Conservation (phyloP, 2,113 vertebrate species). For the Melozone crissalis region DNA sequence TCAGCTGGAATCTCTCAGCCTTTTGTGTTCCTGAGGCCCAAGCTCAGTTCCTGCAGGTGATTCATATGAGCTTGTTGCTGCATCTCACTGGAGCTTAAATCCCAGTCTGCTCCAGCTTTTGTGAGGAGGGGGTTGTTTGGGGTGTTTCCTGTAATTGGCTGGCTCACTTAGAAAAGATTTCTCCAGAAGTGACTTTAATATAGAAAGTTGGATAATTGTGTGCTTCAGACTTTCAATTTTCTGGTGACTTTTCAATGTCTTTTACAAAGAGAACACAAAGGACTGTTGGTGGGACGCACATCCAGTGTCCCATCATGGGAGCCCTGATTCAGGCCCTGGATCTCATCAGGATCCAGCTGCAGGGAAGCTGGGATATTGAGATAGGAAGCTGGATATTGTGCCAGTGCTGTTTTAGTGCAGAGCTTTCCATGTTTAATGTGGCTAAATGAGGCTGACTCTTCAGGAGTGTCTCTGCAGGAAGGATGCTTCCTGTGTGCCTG, state of each 20-base stretch:
- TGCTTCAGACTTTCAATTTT: not conserved
- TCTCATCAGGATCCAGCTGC: not conserved
- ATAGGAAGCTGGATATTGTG: not conserved
- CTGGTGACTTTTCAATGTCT: not conserved
- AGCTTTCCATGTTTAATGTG: not conserved
- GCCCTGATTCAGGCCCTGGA: not conserved
- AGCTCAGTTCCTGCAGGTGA: not conserved
- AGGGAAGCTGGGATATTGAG: not conserved
- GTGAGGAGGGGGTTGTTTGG: not conserved
- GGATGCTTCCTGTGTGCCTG: not conserved
- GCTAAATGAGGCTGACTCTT: not conserved
- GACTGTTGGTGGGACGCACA: not conserved
- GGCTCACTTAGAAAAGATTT: not conserved
- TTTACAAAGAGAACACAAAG: not conserved
- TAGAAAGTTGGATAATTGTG: not conserved
- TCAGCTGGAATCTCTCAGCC: not conserved
- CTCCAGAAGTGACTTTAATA: not conserved
- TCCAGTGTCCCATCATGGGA: not conserved
- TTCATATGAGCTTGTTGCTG: not conserved
- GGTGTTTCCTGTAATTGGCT: not conserved
- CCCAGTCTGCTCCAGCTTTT: not conserved
- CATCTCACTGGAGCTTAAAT: not conserved
- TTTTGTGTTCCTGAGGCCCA: not conserved
- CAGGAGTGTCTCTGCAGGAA: not conserved
- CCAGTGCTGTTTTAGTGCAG: not conserved